Conservation (phyloP, 1,140 invertebrate genomes). For the Heliconius himera region DNA sequence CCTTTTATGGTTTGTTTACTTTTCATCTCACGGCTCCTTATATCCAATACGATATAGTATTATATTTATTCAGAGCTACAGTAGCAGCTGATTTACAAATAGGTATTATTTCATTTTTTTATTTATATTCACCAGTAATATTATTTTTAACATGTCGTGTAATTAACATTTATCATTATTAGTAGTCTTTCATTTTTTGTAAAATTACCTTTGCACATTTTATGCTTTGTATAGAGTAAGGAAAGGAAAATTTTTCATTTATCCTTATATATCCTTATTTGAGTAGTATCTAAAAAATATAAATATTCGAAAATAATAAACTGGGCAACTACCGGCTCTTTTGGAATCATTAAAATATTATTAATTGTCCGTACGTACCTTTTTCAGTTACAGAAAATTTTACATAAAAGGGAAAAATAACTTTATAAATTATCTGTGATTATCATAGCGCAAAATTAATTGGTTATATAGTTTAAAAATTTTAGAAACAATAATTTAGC, state of each 20-base stretch:
- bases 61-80: too few relatives aligned
- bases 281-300: neutral
- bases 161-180: too few relatives aligned
- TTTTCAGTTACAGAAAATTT: neutral
- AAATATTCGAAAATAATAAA: neutral
- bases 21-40: too few relatives aligned
- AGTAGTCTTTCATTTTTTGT: too few relatives aligned
- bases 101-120: too few relatives aligned
- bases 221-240: neutral
- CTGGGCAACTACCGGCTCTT: neutral
- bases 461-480: neutral
- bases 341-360: neutral
- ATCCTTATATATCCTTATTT: too few relatives aligned
- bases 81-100: too few relatives aligned
- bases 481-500: neutral
- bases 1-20: too few relatives aligned
- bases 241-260: too few relatives aligned
- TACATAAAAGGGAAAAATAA: neutral
- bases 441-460: neutral
- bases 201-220: neutral
- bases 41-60: too few relatives aligned
- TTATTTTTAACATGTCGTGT: too few relatives aligned
- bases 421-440: neutral
- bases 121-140: too few relatives aligned
- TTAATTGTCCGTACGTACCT: neutral